Evolutionary conservation across 2,888 invertebrate genomes (phyloP).

Genomic region (Punctoribates punctum): DNA sequence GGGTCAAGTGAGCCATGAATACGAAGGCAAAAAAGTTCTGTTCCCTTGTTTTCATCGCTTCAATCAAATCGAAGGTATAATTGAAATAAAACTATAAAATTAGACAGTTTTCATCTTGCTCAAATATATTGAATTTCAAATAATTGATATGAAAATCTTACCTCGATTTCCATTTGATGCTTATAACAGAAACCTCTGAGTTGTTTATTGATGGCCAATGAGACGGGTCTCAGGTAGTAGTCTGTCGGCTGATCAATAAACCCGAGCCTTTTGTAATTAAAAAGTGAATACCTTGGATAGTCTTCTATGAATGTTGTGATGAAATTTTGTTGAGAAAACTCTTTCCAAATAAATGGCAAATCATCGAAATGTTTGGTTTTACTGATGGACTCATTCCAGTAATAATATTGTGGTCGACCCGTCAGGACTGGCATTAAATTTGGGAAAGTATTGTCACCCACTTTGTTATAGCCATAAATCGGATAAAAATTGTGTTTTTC

Average conservation of each 20-base stretch:
- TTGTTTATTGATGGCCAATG: slow-evolving; percentile 51
- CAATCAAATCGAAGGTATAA: slow-evolving; percentile 21
- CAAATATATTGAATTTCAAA: neutral
- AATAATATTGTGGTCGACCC: slow-evolving; percentile 50
- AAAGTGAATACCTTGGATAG: slow-evolving; percentile 52
- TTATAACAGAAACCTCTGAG: slow-evolving; percentile 36
- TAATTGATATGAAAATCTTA: neutral
- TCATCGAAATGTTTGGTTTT: slow-evolving; percentile 50
- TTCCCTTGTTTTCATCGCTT: neutral
- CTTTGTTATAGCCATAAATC: slow-evolving; percentile 67
- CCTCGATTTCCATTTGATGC: slow-evolving; percentile 30
- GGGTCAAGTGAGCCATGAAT: slow-evolving; percentile 53
- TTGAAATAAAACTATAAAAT: slow-evolving; percentile 35
- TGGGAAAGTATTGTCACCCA: slow-evolving; percentile 56
- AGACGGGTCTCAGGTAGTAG: slow-evolving; percentile 53
- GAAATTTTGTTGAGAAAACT: slow-evolving; percentile 51
- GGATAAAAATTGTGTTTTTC: slow-evolving; percentile 62
- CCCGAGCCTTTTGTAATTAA: slow-evolving; percentile 53
- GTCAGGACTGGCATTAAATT: slow-evolving; percentile 52
- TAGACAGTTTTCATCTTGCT: no score
- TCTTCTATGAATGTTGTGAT: slow-evolving; percentile 54
- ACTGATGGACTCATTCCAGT: slow-evolving; percentile 46
- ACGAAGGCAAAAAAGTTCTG: slow-evolving; percentile 51
- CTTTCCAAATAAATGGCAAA: slow-evolving; percentile 53
- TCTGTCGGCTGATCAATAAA: slow-evolving; percentile 52